Evolutionary conservation across 1,140 invertebrate species (phyloP).

Genomic region (Mya arenaria): DNA sequence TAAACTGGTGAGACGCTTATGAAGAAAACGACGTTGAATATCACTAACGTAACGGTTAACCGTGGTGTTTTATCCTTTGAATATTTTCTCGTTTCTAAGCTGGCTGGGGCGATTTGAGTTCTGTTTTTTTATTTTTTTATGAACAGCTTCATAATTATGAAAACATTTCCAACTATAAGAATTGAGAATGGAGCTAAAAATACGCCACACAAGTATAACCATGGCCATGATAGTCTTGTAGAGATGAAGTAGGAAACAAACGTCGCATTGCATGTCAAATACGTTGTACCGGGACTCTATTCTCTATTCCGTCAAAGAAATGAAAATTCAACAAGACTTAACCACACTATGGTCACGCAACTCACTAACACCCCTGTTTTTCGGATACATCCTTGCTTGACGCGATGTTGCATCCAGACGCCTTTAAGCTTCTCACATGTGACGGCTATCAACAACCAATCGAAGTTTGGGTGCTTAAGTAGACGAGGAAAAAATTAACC

Average conservation of each 20-base stretch:
- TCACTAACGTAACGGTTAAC: conserved; percentile 22
- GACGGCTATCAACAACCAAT: conserved; percentile 66
- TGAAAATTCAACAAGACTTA: conserved; percentile 28
- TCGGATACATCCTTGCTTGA: conserved; percentile 39
- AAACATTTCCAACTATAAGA: conserved; percentile 29
- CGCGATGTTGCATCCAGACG: conserved; percentile 63
- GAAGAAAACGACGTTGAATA: conserved; percentile 41
- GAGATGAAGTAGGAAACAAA: neutral
- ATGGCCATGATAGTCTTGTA: conserved; percentile 25
- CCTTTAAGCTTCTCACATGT: conserved; percentile 64
- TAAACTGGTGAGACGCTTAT: conserved; percentile 29
- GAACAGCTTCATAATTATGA: conserved; percentile 22
- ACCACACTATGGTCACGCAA: neutral
- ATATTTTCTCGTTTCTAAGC: neutral
- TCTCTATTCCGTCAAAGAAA: conserved; percentile 29
- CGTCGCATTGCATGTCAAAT: neutral
- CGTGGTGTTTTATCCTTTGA: conserved; percentile 13
- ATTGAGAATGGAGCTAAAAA: conserved; percentile 14
- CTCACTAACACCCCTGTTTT: neutral
- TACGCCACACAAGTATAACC: conserved; percentile 45
- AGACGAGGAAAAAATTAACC: conserved; percentile 57
- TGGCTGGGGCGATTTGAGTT: neutral
- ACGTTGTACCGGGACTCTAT: neutral
- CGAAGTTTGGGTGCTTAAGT: conserved; percentile 56
- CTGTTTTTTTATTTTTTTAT: conserved; percentile 28